Evolutionary conservation across 2,888 invertebrate genomes (phyloP).

Genomic region (Himalopsyche anomala): DNA sequence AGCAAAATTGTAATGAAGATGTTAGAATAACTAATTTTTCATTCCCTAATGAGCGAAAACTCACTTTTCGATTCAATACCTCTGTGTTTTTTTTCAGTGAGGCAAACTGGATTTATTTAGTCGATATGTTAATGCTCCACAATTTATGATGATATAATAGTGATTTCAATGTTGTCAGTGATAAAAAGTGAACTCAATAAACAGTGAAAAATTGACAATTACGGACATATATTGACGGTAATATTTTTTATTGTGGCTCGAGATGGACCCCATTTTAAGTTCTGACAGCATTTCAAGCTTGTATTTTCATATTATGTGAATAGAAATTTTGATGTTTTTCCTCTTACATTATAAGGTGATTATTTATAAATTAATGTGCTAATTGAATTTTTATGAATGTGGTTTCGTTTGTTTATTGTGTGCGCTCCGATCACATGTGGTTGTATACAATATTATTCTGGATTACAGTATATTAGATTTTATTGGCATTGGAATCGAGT

Average conservation of each 20-base stretch:
- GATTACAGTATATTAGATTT: background rate
- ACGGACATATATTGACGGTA: slow-evolving; percentile 14
- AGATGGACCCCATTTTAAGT: background rate
- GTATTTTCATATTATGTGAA: slow-evolving; percentile 64
- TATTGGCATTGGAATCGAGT: too few species aligned
- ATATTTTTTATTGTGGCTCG: slow-evolving; percentile 36
- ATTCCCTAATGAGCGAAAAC: slow-evolving; percentile 43
- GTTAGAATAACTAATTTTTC: slow-evolving; percentile 12
- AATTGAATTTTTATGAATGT: slow-evolving; percentile 51
- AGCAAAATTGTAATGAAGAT: slow-evolving; percentile 6
- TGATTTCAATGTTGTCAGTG: slow-evolving; percentile 30
- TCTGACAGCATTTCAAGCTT: slow-evolving; percentile 49
- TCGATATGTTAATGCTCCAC: background rate
- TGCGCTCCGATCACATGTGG: slow-evolving; percentile 26
- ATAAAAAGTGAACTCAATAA: slow-evolving; percentile 34
- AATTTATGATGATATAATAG: slow-evolving; percentile 13
- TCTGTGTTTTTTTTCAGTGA: slow-evolving; percentile 31
- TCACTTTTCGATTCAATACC: background rate
- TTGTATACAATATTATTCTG: slow-evolving; percentile 40
- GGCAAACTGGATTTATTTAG: slow-evolving; percentile 6
- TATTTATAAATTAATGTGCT: slow-evolving; percentile 58
- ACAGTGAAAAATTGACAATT: slow-evolving; percentile 21
- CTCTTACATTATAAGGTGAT: slow-evolving; percentile 57
- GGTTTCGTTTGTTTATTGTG: slow-evolving; percentile 52
- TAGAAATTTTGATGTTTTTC: slow-evolving; percentile 63